Evolutionary conservation across 2,113 vertebrate genomes (phyloP).

Genomic region (Platanista minor): DNA sequence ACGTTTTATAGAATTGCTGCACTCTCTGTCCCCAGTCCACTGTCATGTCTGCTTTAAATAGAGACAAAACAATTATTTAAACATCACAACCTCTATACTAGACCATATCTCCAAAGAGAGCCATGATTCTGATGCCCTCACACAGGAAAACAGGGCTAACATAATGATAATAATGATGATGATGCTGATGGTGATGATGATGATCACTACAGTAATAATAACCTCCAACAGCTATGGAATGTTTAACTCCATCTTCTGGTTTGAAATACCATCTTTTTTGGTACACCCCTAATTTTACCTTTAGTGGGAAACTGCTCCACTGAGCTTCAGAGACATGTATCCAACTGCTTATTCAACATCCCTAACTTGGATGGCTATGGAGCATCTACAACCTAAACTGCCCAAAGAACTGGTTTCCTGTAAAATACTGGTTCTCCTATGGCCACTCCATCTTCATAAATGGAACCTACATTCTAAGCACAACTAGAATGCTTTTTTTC

Average conservation of each 20-base stretch:
- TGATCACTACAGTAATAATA: not conserved
- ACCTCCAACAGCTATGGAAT: not conserved
- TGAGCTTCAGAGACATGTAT: not conserved
- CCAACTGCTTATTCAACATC: not conserved
- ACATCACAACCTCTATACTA: not conserved
- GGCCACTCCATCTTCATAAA: not conserved
- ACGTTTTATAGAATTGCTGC: not conserved
- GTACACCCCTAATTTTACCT: not conserved
- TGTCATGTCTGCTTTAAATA: not conserved
- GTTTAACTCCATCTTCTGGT: not conserved
- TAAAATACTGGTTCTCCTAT: not conserved
- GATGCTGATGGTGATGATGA: not conserved
- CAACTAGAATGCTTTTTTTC: not conserved
- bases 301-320: not conserved
- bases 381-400: not conserved
- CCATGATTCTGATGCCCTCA: not conserved
- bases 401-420: not conserved
- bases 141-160: not conserved
- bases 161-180: not conserved
- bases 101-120: not conserved
- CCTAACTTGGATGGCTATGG: not conserved
- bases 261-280: not conserved
- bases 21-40: not conserved
- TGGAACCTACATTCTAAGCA: not conserved
- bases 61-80: not conserved